A percentile compares a stretch with the other conserved stretches of the same genome.
Conservation (phyloP, 2,113 vertebrate genomes). For the Castor canadensis region DNA sequence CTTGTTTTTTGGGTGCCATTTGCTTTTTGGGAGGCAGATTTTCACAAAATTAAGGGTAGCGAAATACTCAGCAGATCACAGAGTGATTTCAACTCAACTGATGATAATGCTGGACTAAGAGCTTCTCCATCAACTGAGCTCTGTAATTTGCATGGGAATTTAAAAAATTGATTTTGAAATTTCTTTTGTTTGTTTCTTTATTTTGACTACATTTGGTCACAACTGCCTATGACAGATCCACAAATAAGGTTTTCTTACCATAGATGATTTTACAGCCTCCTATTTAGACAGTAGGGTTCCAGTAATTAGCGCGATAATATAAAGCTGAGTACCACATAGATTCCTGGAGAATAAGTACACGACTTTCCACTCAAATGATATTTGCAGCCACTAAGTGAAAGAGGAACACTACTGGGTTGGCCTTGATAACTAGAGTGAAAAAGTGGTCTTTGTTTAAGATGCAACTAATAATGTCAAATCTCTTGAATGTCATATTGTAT, state of each 20-base stretch:
- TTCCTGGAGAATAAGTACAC: not conserved
- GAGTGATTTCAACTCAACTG: no score
- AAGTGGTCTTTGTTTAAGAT: not conserved
- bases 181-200: no score
- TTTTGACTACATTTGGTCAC: no score
- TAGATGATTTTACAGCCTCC: not conserved
- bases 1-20: no score
- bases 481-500: not conserved
- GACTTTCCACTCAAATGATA: not conserved
- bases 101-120: no score
- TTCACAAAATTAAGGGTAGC: no score
- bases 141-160: no score
- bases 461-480: not conserved
- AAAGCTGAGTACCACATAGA: not conserved
- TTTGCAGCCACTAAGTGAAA: not conserved
- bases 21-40: no score
- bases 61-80: no score
- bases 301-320: not conserved
- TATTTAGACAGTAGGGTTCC: not conserved
- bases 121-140: no score
- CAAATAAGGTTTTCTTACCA: not conserved
- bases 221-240: no score
- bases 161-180: no score
- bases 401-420: not conserved
- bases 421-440: not conserved